Conservation (phyloP, 1,140 invertebrate species). For the Drosophila quadrilineata region DNA sequence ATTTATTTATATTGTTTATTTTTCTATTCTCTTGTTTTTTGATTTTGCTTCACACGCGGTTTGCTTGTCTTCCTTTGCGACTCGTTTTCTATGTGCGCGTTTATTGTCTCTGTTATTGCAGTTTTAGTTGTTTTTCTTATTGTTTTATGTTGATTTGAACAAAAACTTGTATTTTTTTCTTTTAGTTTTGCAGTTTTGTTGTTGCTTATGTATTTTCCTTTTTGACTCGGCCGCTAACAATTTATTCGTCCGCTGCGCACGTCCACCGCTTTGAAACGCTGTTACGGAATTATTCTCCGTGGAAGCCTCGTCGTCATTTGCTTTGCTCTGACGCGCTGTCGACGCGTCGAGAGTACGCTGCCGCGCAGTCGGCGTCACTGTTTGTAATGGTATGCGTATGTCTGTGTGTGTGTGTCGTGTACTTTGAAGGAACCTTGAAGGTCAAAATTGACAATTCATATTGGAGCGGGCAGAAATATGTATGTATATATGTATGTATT, state of each 20-base stretch:
- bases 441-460: constrained; percentile 81
- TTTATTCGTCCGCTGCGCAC: constrained; percentile 72
- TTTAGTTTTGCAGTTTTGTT: constrained; percentile 7
- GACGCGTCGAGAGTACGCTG: constrained; percentile 19
- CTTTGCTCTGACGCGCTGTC: constrained; percentile 23
- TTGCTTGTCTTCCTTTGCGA: constrained; percentile 1
- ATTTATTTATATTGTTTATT: constrained; percentile 6
- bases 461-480: constrained; percentile 55
- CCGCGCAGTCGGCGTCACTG: constrained; percentile 17
- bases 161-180: constrained; percentile 5
- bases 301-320: constrained; percentile 38
- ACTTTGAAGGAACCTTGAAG: constrained; percentile 81
- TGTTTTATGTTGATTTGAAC: constrained; percentile 17
- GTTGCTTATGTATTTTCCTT: constrained; percentile 9
- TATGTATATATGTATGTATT: no score
- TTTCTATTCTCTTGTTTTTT: not conserved
- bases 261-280: constrained; percentile 75
- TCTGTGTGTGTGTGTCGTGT: constrained; percentile 33
- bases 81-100: constrained; percentile 20
- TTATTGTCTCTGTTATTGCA: constrained; percentile 17
- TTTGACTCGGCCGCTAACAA: constrained; percentile 39
- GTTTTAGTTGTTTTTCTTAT: constrained; percentile 4
- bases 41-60: constrained; percentile 18
- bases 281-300: constrained; percentile 74
- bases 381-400: constrained; percentile 8